Evolutionary conservation across 2,797 vertebrate genomes (phyloP).

Genomic region (Sternotherus odoratus): DNA sequence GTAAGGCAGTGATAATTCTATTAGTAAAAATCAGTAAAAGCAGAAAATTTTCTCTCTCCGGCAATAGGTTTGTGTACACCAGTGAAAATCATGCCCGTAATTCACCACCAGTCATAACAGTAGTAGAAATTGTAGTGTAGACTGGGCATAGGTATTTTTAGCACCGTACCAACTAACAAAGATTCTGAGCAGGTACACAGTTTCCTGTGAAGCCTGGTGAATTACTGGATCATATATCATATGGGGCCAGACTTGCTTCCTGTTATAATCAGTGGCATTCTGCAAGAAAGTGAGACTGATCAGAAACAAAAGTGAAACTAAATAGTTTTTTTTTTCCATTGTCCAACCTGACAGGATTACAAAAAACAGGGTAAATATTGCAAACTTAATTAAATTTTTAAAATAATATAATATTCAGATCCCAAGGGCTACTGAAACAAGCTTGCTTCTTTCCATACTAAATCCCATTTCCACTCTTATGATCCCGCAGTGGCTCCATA

Average conservation of each 20-base stretch:
- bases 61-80: background rate
- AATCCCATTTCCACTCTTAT: background rate
- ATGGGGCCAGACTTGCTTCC: background rate
- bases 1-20: background rate
- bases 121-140: background rate
- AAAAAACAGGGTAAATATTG: background rate
- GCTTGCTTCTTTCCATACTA: background rate
- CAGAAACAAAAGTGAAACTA: background rate
- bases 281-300: background rate
- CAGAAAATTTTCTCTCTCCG: background rate
- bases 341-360: background rate
- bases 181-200: background rate
- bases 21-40: background rate
- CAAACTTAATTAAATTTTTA: background rate
- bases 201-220: background rate
- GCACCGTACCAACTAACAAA: background rate
- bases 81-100: background rate
- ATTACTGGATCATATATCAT: background rate
- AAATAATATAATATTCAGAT: background rate
- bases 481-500: background rate
- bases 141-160: background rate
- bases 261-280: background rate
- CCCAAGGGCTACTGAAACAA: background rate
- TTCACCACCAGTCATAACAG: background rate
- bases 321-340: background rate